A percentile compares a stretch with the other conserved stretches of the same genome.
phyloP scores from a whole-genome alignment of 2,113 vertebrate species.

The Pedionomus torquatus region DNA sequence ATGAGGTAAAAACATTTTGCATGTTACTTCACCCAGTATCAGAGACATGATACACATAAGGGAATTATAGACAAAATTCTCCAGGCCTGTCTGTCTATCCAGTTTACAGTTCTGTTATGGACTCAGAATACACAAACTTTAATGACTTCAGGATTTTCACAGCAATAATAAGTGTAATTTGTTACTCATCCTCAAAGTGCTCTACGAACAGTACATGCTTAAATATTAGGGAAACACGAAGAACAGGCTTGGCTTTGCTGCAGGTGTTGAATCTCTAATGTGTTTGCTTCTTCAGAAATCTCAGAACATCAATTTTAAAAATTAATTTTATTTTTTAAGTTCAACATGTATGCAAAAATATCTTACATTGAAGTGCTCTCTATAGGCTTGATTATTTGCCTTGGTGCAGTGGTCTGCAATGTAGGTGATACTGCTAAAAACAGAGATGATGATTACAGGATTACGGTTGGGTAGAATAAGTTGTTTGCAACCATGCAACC shows the following conservation, averaged over 20 bases:
- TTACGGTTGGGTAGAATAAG: background rate
- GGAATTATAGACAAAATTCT: background rate
- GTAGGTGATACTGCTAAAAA: background rate
- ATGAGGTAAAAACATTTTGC: background rate
- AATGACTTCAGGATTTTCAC: background rate
- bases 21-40: background rate
- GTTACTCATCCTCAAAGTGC: background rate
- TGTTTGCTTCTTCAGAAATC: background rate
- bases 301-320: background rate
- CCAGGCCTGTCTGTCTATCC: background rate
- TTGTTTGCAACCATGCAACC: background rate
- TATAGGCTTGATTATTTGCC: background rate
- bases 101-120: background rate
- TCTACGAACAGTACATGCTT: accelerated
- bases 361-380: background rate
- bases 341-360: background rate
- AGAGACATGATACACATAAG: background rate
- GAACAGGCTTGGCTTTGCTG: background rate
- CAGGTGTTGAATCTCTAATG: background rate
- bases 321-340: background rate
- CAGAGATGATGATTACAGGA: background rate
- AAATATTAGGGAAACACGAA: background rate
- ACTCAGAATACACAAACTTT: background rate
- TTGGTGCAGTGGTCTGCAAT: background rate
- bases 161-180: background rate